Evolutionary conservation across 2,797 vertebrate species (phyloP), one percentile per base, ranked within the genome.

Genomic region (Falco novaeseelandiae): DNA sequence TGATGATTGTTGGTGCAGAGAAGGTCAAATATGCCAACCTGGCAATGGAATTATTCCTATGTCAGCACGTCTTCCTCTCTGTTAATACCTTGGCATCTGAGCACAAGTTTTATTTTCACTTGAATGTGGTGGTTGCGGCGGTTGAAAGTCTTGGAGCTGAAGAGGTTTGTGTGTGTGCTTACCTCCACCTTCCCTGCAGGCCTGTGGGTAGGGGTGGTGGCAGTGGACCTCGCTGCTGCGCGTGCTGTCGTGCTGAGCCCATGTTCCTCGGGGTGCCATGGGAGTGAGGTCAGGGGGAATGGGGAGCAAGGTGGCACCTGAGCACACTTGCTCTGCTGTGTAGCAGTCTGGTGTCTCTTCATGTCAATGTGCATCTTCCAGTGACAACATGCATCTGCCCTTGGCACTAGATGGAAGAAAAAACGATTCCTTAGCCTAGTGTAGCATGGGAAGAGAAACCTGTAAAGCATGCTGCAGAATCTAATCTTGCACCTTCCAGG

Each of bases 181-280:
- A 12, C 17, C 22, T 58, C 38, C n/a, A 1, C 38, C 34, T 72
- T 51, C 66, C 21, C 36, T 55, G 70, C 13, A n/a, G 52, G 34
- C 25, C 57, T 7, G 0, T 12, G 61, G 26, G 8, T 51, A 1
- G 7, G 40, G 57, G 14, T 59, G 44, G 27, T 34, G 0, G 0
- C 55, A 62, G 40, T 3, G 30, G 66, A 66, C 52, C 40, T 59
- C 3, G 1, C 48, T 12, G 2, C 42, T 1, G 4, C 9, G 20
- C 4, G 7, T 58, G 48, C 34, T 0, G 1, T 10, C 2, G 0
- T 17, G 57, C 29, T 2, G 9, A 67, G 54, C 26, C 54, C 48
- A 7, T 0, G 0, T 54, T 48, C 32, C 21, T 48, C 11, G 0
- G 8, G 21, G 19, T 44, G 34, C 40, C 0, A 0, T 38, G 34